Percentiles rank a stretch among this genome's conserved stretches.
Conservation (phyloP, 2,797 vertebrate genomes). For the Danio choprae region DNA sequence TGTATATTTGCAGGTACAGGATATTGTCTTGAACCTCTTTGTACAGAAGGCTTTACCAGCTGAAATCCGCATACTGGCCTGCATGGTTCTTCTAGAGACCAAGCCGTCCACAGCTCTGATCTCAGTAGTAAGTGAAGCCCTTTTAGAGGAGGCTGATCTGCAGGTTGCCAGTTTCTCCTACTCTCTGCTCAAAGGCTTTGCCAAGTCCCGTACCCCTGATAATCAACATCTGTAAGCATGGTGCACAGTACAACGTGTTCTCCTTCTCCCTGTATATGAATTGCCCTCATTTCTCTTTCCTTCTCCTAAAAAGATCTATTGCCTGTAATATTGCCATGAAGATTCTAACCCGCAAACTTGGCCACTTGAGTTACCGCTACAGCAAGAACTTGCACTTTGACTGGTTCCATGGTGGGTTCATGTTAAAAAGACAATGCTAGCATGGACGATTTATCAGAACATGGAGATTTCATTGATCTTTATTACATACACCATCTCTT, state of each 20-base stretch:
- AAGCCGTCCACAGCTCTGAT: constrained; percentile 82
- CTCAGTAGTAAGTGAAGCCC: constrained; percentile 75
- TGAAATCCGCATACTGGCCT: constrained; percentile 81
- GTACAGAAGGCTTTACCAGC: constrained; percentile 71
- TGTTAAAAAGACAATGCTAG: background rate
- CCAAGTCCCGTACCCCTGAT: constrained; percentile 79
- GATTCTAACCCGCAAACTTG: constrained; percentile 78
- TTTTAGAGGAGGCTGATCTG: constrained; percentile 77
- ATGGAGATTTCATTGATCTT: background rate
- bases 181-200: constrained; percentile 78
- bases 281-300: background rate
- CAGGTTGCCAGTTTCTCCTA: constrained; percentile 84
- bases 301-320: constrained; percentile 72
- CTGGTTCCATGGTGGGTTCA: constrained; percentile 78
- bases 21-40: constrained; percentile 78
- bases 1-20: constrained; percentile 80
- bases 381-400: constrained; percentile 79
- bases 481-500: constrained; percentile 26
- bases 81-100: constrained; percentile 81
- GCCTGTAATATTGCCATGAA: constrained; percentile 84
- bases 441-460: background rate
- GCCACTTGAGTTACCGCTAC: constrained; percentile 74
- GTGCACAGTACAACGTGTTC: background rate
- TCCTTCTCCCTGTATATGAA: background rate
- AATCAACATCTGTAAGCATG: constrained; percentile 82